Evolutionary conservation across 2,797 vertebrate genomes (phyloP).

Genomic region (Danio kyathit): DNA sequence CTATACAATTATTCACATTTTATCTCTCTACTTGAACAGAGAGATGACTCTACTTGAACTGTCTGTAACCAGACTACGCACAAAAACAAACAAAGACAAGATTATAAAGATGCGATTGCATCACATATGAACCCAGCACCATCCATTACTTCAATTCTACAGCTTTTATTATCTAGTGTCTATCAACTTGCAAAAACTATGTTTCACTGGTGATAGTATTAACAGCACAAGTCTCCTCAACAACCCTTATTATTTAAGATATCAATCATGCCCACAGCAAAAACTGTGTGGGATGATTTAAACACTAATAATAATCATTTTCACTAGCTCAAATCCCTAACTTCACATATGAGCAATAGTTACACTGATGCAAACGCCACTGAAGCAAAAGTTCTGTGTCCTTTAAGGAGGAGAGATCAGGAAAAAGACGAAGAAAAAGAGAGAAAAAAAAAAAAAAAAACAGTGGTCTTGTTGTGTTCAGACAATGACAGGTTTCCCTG

Average conservation of each 20-base stretch:
- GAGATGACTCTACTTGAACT: no score
- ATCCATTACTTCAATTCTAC: no score
- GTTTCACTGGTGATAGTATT: not conserved
- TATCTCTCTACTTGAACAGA: no score
- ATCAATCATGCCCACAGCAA: not conserved
- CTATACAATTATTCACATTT: no score
- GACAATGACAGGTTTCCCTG: slow-evolving; percentile 8
- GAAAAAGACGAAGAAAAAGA: not conserved
- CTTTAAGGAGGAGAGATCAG: not conserved
- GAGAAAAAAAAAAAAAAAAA: not conserved
- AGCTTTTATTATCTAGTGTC: no score
- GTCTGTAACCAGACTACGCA: no score
- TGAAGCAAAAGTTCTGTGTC: not conserved
- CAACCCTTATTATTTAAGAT: not conserved
- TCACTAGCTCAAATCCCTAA: not conserved
- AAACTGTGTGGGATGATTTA: not conserved
- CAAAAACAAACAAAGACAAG: no score
- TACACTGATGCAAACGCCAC: not conserved
- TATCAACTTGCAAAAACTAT: not conserved
- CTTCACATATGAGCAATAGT: not conserved
- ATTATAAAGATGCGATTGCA: no score
- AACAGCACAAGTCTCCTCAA: not conserved
- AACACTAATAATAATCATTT: not conserved
- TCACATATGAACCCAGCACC: no score
- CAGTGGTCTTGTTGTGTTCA: not conserved